phyloP scores from a whole-genome alignment of 2,888 invertebrate species.

The Muschampia plurimacula region DNA sequence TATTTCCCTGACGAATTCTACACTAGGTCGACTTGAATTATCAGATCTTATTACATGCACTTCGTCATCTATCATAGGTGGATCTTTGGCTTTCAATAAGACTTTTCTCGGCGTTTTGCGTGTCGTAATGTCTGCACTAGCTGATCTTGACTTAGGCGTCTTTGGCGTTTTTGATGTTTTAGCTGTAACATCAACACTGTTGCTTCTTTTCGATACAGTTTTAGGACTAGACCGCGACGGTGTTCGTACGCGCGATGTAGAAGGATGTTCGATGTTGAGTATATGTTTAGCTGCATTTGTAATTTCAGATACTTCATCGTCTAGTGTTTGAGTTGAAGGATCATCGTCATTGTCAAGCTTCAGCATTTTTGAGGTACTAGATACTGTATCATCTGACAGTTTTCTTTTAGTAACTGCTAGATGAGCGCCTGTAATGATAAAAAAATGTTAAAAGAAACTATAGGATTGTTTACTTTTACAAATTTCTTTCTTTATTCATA shows the following conservation, averaged over 20 bases:
- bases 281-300: conserved; percentile 60
- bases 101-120: conserved; percentile 62
- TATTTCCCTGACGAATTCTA: conserved; percentile 65
- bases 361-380: conserved; percentile 66
- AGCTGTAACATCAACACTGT: conserved; percentile 64
- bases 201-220: conserved; percentile 67
- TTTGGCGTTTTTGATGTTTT: conserved; percentile 66
- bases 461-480: background rate
- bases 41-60: conserved; percentile 49
- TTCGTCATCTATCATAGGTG: conserved; percentile 45
- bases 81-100: conserved; percentile 50
- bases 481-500: background rate
- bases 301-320: conserved; percentile 73
- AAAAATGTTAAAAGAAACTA: background rate
- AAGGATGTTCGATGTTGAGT: conserved; percentile 59
- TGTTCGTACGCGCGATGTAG: conserved; percentile 66
- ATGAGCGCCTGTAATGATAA: conserved; percentile 57
- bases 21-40: conserved; percentile 58
- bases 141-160: conserved; percentile 69
- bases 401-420: conserved; percentile 65
- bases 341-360: conserved; percentile 66
- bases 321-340: conserved; percentile 64
- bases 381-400: conserved; percentile 57
- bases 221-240: conserved; percentile 70
- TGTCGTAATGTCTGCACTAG: conserved; percentile 68